phyloP scores from a whole-genome alignment of 2,113 vertebrate species.

The Casuarius casuarius region DNA sequence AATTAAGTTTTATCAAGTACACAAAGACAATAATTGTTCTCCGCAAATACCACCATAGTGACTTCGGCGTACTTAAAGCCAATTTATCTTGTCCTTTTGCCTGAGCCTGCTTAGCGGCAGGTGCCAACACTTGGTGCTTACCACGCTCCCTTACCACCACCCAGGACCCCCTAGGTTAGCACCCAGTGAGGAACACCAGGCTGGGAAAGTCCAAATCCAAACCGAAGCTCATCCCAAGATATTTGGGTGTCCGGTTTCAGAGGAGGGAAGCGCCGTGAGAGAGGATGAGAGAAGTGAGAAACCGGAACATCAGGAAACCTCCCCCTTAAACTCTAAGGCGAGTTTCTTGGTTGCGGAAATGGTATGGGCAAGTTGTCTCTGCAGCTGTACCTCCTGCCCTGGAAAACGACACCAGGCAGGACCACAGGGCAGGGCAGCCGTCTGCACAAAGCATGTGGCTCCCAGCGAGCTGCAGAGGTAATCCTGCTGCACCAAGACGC shows the following conservation, averaged over 20 bases:
- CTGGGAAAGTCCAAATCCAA: neutral
- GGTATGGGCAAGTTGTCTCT: neutral
- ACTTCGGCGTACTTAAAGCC: neutral
- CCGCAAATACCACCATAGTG: neutral
- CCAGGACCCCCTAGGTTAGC: neutral
- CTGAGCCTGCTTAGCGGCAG: neutral
- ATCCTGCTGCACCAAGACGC: neutral
- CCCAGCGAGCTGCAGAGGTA: neutral
- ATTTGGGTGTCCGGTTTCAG: neutral
- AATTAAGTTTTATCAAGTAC: conserved; percentile 58
- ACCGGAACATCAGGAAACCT: neutral
- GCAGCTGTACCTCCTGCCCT: neutral
- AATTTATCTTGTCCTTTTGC: conserved; percentile 18
- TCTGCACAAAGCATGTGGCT: neutral
- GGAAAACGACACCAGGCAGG: neutral
- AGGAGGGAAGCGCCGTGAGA: neutral
- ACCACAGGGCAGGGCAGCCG: fast-evolving
- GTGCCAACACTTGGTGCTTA: neutral
- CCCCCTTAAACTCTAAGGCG: neutral
- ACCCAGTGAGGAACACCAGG: neutral
- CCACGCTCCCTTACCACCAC: neutral
- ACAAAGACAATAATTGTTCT: conserved; percentile 31
- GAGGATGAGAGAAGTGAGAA: neutral
- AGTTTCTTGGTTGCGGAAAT: neutral
- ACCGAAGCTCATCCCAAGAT: neutral